Conservation (phyloP, 2,113 vertebrate species). For the Datnioides undecimradiatus region DNA sequence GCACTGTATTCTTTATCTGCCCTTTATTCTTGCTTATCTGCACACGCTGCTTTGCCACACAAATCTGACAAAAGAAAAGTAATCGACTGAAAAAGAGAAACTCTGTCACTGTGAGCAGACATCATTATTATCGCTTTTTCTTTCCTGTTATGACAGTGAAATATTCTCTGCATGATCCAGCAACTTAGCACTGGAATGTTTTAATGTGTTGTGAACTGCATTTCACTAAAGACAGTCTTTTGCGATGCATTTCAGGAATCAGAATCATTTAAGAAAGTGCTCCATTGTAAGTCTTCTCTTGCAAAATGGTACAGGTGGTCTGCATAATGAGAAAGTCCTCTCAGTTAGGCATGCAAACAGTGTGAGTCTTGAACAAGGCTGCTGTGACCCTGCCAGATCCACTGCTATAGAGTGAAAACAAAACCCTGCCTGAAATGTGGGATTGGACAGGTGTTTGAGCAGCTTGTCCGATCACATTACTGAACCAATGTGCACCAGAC, state of each 20-base stretch:
- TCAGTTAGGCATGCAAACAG: conserved; percentile 78
- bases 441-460: conserved; percentile 85
- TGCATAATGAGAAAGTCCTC: conserved; percentile 74
- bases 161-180: conserved; percentile 49
- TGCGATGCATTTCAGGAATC: conserved; percentile 30
- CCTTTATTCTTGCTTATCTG: conserved; percentile 75
- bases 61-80: conserved; percentile 78
- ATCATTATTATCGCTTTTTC: conserved; percentile 62
- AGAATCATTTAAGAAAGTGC: conserved; percentile 49
- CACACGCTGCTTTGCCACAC: conserved; percentile 63
- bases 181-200: conserved; percentile 31
- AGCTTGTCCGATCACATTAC: conserved; percentile 85
- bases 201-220: conserved; percentile 39
- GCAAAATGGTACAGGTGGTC: conserved; percentile 78
- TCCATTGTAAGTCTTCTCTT: conserved; percentile 45
- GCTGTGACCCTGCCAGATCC: conserved; percentile 79
- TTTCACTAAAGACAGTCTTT: conserved; percentile 32
- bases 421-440: conserved; percentile 80
- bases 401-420: conserved; percentile 77
- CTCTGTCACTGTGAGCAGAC: conserved; percentile 54
- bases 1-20: conserved; percentile 71
- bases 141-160: conserved; percentile 35
- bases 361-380: conserved; percentile 81
- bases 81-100: conserved; percentile 62
- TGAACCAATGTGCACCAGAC: conserved; percentile 76